Conservation (phyloP, 1,140 invertebrate genomes). For the Drosophila azteca region DNA sequence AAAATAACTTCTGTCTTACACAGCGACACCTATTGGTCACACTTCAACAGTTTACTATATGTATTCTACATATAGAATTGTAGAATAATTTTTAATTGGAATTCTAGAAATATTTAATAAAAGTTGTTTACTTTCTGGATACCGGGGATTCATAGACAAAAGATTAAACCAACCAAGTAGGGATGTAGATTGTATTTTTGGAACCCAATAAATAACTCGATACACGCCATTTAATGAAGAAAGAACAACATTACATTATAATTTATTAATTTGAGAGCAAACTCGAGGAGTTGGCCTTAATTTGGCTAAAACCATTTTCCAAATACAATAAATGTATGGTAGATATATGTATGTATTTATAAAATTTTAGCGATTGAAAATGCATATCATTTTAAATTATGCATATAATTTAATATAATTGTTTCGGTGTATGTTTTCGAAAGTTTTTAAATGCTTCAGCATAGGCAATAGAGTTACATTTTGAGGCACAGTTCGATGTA, state of each 20-base stretch:
- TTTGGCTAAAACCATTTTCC: neutral
- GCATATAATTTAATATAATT: neutral
- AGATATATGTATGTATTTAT: slow-evolving; percentile 16
- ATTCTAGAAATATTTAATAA: too few species aligned
- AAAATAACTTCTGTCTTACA: too few species aligned
- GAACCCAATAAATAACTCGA: too few species aligned
- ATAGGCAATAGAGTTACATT: slow-evolving; percentile 35
- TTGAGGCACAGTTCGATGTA: slow-evolving; percentile 26
- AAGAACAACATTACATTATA: slow-evolving; percentile 17
- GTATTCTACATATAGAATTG: too few species aligned
- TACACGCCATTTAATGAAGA: neutral
- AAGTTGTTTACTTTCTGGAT: too few species aligned
- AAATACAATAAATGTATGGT: slow-evolving; percentile 22
- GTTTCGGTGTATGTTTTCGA: slow-evolving; percentile 23
- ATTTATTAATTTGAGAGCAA: slow-evolving; percentile 38
- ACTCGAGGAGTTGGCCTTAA: neutral
- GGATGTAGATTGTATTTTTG: too few species aligned
- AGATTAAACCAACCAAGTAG: too few species aligned
- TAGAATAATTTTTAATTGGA: too few species aligned
- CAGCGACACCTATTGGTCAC: too few species aligned
- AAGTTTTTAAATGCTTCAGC: slow-evolving; percentile 28
- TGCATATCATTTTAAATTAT: slow-evolving; percentile 6
- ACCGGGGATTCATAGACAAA: neutral
- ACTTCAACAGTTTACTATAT: too few species aligned
- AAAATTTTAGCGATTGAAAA: slow-evolving; percentile 13